phyloP scores from a whole-genome alignment of 2,888 invertebrate genomes.

The Rhagium mordax region DNA sequence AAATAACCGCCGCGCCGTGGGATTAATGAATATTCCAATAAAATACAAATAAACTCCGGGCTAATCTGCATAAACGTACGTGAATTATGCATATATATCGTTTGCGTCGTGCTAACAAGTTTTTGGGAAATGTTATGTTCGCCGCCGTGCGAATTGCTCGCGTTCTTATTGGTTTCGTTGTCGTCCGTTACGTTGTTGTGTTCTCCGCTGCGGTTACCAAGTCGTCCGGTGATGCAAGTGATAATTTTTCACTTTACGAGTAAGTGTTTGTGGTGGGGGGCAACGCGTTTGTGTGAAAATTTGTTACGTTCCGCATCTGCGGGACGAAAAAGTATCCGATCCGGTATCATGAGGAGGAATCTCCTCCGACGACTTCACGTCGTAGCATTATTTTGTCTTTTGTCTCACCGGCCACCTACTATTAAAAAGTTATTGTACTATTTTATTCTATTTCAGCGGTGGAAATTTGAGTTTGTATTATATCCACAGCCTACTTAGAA shows the following conservation, averaged over 20 bases:
- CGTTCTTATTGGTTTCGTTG: conserved; percentile 3
- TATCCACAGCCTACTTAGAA: too few species aligned
- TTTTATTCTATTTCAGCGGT: too few species aligned
- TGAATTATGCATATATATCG: conserved; percentile 1
- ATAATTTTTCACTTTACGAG: conserved; percentile 6
- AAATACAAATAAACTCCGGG: neutral
- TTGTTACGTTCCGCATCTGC: too few species aligned
- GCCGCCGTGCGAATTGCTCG: neutral
- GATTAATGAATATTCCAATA: conserved; percentile 11
- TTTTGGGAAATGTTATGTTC: conserved; percentile 15
- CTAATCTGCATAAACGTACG: conserved; percentile 1
- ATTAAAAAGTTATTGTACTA: too few species aligned
- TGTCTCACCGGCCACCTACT: too few species aligned
- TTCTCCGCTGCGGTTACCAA: neutral
- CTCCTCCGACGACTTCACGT: too few species aligned
- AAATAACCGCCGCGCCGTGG: conserved; percentile 14
- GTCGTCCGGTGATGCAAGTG: neutral
- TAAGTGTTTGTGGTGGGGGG: neutral
- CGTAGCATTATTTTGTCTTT: too few species aligned
- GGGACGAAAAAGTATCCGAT: too few species aligned
- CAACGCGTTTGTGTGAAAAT: neutral
- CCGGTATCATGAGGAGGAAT: too few species aligned
- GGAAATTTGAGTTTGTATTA: too few species aligned
- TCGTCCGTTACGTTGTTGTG: neutral
- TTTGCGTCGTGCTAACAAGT: neutral